Evolutionary conservation across 2,888 invertebrate species (phyloP), one percentile per base, ranked within the genome.

Genomic region (Dysmachus trigonus): DNA sequence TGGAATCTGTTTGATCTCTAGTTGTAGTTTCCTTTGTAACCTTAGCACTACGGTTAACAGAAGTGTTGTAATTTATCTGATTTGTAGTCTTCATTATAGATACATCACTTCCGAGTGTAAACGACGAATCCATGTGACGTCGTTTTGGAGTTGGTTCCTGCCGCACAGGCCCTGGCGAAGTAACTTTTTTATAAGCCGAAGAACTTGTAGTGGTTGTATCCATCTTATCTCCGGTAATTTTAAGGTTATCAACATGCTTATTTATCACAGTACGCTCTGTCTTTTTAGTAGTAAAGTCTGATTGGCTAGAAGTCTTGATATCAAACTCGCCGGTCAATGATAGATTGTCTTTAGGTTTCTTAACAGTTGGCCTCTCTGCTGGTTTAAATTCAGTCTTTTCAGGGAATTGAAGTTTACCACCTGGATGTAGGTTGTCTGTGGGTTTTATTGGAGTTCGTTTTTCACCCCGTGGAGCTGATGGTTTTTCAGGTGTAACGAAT

Each of bases 101-200:
- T 0, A 90, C 92, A 87, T 95, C 95, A 88, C 93, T 93, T 1
- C 95, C 95, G 27, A 95, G 90, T 8, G 92, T 93, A 85, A 95
- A 94, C 86, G 95, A 95, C 0, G 96, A 95, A 91, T 95, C 95
- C 91, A 94, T 94, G 89, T 95, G 94, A 18, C 94, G 92, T 85
- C 93, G 94, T 87, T 94, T 94, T 22, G 93, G 92, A 7, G 76
- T 85, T 51, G 83, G 83, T n/a, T 83, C 72, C 13, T 73, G 53
- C 2, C 82, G 53, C 53, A 72, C 71, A 10, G 18, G 15, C 93
- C 93, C 38, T 93, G 74, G 79, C 13, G 71, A 93, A 47, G 91
- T 93, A 73, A 93, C 92, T 41, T 93, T 91, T 89, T 93, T 93
- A 88, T 93, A 93, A 38, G 93, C 93, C 89, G 94, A 94, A 71